Base-by-base conservation (phyloP, 2,113 vertebrate species). In the Cololabis saira region DNA sequence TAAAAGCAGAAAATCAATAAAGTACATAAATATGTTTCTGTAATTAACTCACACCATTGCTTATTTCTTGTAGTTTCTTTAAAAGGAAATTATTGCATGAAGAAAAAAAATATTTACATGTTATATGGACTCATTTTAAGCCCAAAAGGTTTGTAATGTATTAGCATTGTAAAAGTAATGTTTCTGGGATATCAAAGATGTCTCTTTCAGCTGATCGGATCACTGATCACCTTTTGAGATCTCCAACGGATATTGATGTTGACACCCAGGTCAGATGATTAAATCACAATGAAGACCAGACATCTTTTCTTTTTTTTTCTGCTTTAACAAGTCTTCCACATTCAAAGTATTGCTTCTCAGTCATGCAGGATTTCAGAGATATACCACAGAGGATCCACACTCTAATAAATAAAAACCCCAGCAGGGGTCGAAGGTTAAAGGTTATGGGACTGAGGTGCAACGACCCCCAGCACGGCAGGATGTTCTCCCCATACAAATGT, bases 391-490 rank as follows among this genome's bases (percentile, higher is more conserved):
- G 55, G 78, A 72, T 87, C 72, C 61, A 74, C 76, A 24, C 76
- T 67, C 67, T 42, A 80, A 84, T 81, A 87, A 86, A 89, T 81
- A 79, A 67, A 81, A 79, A 76, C 78, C 71, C 72, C 1, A 22
- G 21, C 66, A 66, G 67, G 63, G 78, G 80, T 82, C 61, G 75
- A 74, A 80, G 87, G 81, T 88, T 70, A 90, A 85, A 92, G 89
- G 90, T 91, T 70, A 87, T 5, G 22, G 83, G 81, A 83, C 80
- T 66, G 73, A 90, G 85, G 81, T 89, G 81, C 84, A 80, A 48
- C 83, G 89, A 91, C 89, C 91, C 24, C 74, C 51, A 57, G 61
- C 76, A 40, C 89, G 90, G 87, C 83, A 71, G 86, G 90, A 82
- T 68, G 67, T 80, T 86, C 65, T 81, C 64, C 74, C 86, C 75